phyloP scores from a whole-genome alignment of 2,113 vertebrate species.

The Rhinogobius similis region DNA sequence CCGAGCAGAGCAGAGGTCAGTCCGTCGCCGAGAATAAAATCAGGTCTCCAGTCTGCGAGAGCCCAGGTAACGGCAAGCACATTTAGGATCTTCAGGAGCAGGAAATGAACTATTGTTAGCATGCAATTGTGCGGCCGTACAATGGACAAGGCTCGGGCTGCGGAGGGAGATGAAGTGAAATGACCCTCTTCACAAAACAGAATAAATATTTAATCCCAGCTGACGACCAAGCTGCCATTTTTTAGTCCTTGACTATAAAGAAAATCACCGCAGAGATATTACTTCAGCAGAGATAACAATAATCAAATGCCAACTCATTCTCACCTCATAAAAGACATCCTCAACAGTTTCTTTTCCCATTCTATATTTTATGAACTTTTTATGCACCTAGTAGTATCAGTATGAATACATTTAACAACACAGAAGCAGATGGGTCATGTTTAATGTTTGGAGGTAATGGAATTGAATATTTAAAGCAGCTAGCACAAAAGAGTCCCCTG shows the following conservation, averaged over 20 bases:
- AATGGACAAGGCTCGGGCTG: slow-evolving; percentile 40
- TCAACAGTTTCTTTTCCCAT: slow-evolving; percentile 36
- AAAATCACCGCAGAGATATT: slow-evolving; percentile 46
- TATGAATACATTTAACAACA: slow-evolving; percentile 73
- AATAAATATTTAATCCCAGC: slow-evolving; percentile 72
- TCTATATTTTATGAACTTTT: slow-evolving; percentile 71
- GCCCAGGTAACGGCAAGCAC: slow-evolving; percentile 40
- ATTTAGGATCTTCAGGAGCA: slow-evolving; percentile 33
- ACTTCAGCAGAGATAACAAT: slow-evolving; percentile 50
- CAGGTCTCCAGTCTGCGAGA: slow-evolving; percentile 47
- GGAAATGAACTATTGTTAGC: slow-evolving; percentile 59
- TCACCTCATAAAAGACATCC: slow-evolving; percentile 50
- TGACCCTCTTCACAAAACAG: slow-evolving; percentile 60
- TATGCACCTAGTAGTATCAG: slow-evolving; percentile 65
- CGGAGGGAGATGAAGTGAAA: slow-evolving; percentile 55
- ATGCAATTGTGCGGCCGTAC: slow-evolving; percentile 49
- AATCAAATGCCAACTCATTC: slow-evolving; percentile 38
- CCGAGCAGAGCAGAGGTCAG: slow-evolving; percentile 34
- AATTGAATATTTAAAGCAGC: slow-evolving; percentile 70
- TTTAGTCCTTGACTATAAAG: slow-evolving; percentile 56
- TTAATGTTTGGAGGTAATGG: slow-evolving; percentile 63
- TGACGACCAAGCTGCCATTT: slow-evolving; percentile 40
- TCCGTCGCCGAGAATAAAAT: slow-evolving; percentile 27
- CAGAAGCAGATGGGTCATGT: slow-evolving; percentile 51
- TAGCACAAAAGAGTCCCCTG: slow-evolving; percentile 26